These are phyloP conservation scores for Chrysopa pallens DNA, from an alignment of 1,140 invertebrate genomes.

Conservation along the genomic window DNA sequence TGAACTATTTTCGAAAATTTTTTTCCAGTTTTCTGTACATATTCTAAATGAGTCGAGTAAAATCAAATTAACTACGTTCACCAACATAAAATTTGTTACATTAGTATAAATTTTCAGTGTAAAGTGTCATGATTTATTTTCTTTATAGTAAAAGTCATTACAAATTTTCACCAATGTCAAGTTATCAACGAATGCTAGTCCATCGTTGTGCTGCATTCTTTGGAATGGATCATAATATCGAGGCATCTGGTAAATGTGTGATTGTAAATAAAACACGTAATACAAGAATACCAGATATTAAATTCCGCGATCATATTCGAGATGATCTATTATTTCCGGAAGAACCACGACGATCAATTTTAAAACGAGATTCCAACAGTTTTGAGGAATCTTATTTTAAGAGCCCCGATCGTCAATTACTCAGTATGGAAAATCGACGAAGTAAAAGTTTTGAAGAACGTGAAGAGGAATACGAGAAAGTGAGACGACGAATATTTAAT, in stretches of 20 bases:
- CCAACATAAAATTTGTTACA: too few relatives aligned
- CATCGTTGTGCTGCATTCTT: slow-evolving; percentile 86
- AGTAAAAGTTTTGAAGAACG: slow-evolving; percentile 83
- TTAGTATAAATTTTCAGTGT: neutral
- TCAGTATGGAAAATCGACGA: slow-evolving; percentile 43
- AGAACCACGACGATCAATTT: slow-evolving; percentile 54
- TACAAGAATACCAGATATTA: slow-evolving; percentile 48
- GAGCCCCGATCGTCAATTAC: slow-evolving; percentile 33
- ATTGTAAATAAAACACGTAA: slow-evolving; percentile 62
- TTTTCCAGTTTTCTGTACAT: neutral
- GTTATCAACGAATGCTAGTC: slow-evolving; percentile 88
- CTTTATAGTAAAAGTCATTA: slow-evolving; percentile 41
- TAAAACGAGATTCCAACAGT: slow-evolving; percentile 66
- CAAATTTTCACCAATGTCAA: slow-evolving; percentile 80
- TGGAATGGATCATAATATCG: slow-evolving; percentile 86
- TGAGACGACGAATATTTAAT: slow-evolving; percentile 64
- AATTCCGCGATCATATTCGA: slow-evolving; percentile 39
- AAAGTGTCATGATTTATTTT: slow-evolving; percentile 1
- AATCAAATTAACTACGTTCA: too few relatives aligned
- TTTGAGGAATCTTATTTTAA: slow-evolving; percentile 51
- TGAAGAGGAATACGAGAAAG: slow-evolving; percentile 73
- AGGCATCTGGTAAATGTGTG: slow-evolving; percentile 67
- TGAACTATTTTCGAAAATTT: neutral
- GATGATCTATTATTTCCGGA: slow-evolving; percentile 39
- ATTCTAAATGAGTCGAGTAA: too few relatives aligned